Evolutionary conservation across 2,888 invertebrate species (phyloP), one percentile per base, ranked within the genome.

Genomic region (Drosophila fulvimacula): DNA sequence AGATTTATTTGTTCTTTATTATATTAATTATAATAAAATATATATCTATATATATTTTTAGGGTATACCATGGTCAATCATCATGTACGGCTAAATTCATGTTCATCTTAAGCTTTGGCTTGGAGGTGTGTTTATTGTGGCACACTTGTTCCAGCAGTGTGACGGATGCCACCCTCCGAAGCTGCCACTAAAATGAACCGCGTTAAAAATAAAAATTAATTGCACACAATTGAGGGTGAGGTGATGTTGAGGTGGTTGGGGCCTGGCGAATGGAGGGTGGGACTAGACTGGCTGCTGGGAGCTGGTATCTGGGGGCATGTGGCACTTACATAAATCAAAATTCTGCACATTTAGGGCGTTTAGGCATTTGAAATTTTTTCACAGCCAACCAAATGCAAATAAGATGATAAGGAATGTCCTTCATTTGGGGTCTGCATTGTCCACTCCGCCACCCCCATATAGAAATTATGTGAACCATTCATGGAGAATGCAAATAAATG

Each of bases 271-370:
- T n/a, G n/a, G n/a, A n/a, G n/a, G n/a, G 41, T 21, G n/a, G 4
- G n/a, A 1, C 36, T 19, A 5, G 0, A 32, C 17, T 19, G 34
- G 21, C 15, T 27, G 36, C 17, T 38, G 24, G 30, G 30, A 13
- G 44, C 7, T 39, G 24, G 46, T 1, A 3, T 39, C 7, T 17
- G 48, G 46, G 11, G 52, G 36, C 17, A 44, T 57, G 51, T 27
- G 53, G 41, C 41, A 62, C 76, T 61, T 63, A 67, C 63, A 77
- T 77, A 77, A 77, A 77, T 77, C 80, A 77, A 79, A 80, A 80
- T 78, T 76, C 76, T 76, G 76, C 69, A 66, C 81, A 80, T 72
- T 80, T 72, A 15, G 76, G 65, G 58, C 72, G 76, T 76, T 76
- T 76, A 59, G 71, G 72, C 71, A 65, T 76, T 74, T 69, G 60